These are phyloP conservation scores for Protomyctophum bolini DNA, from an alignment of 2,113 vertebrate species.

Conservation along the genomic window DNA sequence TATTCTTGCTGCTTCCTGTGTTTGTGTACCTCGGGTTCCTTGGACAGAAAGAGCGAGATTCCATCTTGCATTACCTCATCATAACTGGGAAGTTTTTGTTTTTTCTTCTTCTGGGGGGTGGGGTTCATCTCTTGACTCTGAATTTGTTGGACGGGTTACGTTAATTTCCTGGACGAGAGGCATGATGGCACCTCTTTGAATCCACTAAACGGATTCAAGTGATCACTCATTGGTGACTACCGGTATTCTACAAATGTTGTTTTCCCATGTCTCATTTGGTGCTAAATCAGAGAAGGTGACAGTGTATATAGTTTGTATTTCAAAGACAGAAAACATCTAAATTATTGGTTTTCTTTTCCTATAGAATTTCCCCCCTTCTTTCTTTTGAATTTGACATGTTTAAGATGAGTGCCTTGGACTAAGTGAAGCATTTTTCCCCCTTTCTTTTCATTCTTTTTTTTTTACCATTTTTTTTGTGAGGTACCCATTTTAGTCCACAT, in stretches of 20 bases:
- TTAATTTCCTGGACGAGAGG: too few relatives aligned
- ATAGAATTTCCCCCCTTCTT: conserved; percentile 11
- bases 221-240: conserved; percentile 46
- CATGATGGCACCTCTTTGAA: conserved; percentile 45
- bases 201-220: conserved; percentile 39
- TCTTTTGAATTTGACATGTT: conserved; percentile 27
- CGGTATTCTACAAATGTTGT: conserved; percentile 31
- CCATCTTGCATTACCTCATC: too few relatives aligned
- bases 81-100: too few relatives aligned
- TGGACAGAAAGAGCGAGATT: too few relatives aligned
- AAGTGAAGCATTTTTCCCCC: conserved; percentile 23
- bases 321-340: conserved; percentile 37
- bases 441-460: too few relatives aligned
- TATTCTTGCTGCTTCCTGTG: conserved; percentile 83
- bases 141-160: too few relatives aligned
- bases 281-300: conserved; percentile 40
- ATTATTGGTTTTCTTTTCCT: conserved; percentile 23
- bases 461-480: conserved; percentile 53
- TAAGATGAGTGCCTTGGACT: conserved; percentile 46
- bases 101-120: too few relatives aligned
- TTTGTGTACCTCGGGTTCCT: conserved; percentile 91
- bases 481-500: conserved; percentile 62
- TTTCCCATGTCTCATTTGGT: conserved; percentile 41
- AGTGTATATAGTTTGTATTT: conserved; percentile 33
- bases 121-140: too few relatives aligned